Evolutionary conservation across 2,888 invertebrate genomes (phyloP).

Genomic region (Margaritifera margaritifera): DNA sequence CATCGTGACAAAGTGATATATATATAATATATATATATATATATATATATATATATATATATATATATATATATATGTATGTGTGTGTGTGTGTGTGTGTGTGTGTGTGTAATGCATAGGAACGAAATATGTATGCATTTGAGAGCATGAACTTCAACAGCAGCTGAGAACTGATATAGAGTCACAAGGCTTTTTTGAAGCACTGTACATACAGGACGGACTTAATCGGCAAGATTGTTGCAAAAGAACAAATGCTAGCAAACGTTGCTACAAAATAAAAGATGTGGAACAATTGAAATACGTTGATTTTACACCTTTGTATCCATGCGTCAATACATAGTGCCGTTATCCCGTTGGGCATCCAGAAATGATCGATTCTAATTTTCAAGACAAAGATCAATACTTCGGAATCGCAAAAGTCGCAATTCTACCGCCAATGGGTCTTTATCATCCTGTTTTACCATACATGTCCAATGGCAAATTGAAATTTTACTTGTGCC

Average conservation of each 20-base stretch:
- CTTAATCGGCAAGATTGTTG: no score
- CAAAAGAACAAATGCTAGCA: constrained; percentile 6
- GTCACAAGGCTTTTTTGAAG: no score
- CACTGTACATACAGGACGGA: no score
- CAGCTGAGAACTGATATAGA: no score
- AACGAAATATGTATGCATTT: no score
- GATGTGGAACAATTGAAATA: constrained; percentile 1
- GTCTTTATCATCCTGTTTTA: constrained; percentile 11
- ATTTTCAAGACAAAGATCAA: constrained; percentile 4
- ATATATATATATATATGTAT: no score
- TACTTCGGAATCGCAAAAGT: constrained; percentile 13
- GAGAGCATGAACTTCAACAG: no score
- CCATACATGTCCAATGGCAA: constrained; percentile 14
- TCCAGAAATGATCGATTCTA: constrained; percentile 6
- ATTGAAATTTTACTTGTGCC: constrained; percentile 13
- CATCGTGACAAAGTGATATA: no score
- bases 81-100: no score
- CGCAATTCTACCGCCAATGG: background rate
- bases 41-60: no score
- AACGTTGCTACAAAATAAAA: background rate
- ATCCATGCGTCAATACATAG: constrained; percentile 8
- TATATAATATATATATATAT: no score
- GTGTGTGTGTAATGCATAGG: no score
- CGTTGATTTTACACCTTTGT: background rate
- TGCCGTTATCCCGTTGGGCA: constrained; percentile 6